Evolutionary conservation across 2,113 vertebrate genomes (phyloP), one percentile per base, ranked within the genome.

Genomic region (Oxyruncus cristatus): DNA sequence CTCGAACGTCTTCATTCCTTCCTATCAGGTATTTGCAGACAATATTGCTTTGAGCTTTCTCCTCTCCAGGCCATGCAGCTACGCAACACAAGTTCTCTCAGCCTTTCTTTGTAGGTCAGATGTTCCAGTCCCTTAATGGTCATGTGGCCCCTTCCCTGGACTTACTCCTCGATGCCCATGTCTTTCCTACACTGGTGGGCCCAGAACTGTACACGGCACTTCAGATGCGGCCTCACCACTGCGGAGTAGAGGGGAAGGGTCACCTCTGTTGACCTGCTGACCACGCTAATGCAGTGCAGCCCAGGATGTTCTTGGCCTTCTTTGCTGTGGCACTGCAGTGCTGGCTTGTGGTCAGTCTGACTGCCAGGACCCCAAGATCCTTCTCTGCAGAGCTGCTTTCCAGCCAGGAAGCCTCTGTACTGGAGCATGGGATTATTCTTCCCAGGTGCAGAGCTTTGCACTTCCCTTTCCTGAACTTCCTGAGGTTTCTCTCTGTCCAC

Each of bases 111-210:
- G 14, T n/a, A 39, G 0, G 0, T 70, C 62, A 75, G 32, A 50
- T 66, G 41, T 52, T 84, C 46, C 50, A 39, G 44, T 32, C 24
- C 62, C 52, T 75, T 33, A 39, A 26, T 10, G 0, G 0, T 35
- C 0, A 0, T 1, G 39, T 3, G 2, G 14, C 10, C 26, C 37
- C n/a, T 37, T 77, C 66, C 26, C 14, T 39, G 46, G 35, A 20
- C 49, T 86, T 73, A 33, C 23, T 58, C 30, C 76, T 74, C 68
- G 13, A 68, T 53, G 32, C 16, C 24, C 52, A 33, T 8, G 14
- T 37, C 56, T 27, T 47, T 67, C 58, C 26, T 18, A 3, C 2
- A 24, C 12, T 15, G 63, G 15, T 27, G 27, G 71, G 49, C 26
- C 47, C 62, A 46, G 66, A 88, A 55, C 2, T 37, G 49, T 22